These are phyloP conservation scores for Amphimallon solstitiale DNA, from an alignment of 2,888 invertebrate genomes.

Conservation along the genomic window DNA sequence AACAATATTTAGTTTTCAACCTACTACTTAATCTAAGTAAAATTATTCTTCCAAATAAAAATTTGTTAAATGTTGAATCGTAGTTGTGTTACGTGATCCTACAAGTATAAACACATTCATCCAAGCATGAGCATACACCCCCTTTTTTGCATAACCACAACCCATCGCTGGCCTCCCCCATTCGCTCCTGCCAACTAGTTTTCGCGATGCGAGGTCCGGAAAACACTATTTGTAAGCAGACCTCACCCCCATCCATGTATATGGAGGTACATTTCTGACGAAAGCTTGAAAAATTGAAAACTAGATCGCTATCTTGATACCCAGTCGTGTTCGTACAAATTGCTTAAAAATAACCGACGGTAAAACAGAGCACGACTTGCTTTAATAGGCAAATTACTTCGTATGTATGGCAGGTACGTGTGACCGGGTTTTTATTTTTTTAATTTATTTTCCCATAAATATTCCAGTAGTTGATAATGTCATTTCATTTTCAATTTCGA, in stretches of 20 bases:
- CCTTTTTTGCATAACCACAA: conserved; percentile 16
- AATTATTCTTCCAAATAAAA: no score
- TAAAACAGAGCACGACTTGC: not conserved
- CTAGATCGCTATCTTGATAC: conserved; percentile 19
- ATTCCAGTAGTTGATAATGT: no score
- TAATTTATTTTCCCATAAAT: no score
- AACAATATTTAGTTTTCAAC: no score
- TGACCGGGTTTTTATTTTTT: no score
- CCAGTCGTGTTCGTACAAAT: conserved; percentile 25
- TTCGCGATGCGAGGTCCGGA: not conserved
- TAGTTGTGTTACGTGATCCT: no score
- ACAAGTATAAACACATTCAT: not conserved
- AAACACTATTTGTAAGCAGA: conserved; percentile 15
- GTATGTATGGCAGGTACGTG: no score
- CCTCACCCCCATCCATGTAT: not conserved
- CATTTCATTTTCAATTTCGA: no score
- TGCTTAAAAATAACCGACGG: conserved; percentile 15
- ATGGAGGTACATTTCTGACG: not conserved
- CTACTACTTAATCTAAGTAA: no score
- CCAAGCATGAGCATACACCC: not conserved
- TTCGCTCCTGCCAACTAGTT: not conserved
- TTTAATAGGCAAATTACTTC: no score
- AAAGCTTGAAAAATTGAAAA: conserved; percentile 28
- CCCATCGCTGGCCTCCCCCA: not conserved
- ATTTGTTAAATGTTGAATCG: no score